phyloP scores from a whole-genome alignment of 1,140 invertebrate genomes.

The Bicyclus anynana region DNA sequence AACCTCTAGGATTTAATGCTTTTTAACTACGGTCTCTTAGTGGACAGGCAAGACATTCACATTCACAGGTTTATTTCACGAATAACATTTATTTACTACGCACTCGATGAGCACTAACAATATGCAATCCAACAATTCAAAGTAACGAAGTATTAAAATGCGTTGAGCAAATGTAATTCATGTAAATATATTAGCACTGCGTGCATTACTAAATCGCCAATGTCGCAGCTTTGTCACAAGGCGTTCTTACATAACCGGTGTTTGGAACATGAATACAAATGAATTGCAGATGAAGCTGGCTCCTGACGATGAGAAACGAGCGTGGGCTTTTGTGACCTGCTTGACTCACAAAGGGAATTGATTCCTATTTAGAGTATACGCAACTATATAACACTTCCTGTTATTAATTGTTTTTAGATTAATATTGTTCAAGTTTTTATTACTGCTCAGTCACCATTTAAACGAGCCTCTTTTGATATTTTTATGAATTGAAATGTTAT shows the following conservation, averaged over 20 bases:
- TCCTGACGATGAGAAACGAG: slow-evolving; percentile 21
- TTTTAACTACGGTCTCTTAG: too few relatives aligned
- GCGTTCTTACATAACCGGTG: slow-evolving; percentile 44
- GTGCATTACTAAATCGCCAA: slow-evolving; percentile 41
- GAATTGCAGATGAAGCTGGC: slow-evolving; percentile 30
- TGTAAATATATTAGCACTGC: slow-evolving; percentile 26
- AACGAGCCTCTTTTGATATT: too few relatives aligned
- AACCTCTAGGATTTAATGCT: not conserved
- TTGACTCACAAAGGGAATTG: slow-evolving; percentile 9
- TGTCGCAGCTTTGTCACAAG: slow-evolving; percentile 44
- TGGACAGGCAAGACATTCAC: too few relatives aligned
- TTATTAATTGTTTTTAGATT: too few relatives aligned
- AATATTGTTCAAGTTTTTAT: too few relatives aligned
- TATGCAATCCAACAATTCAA: not conserved
- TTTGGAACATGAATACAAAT: slow-evolving; percentile 52
- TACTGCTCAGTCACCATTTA: too few relatives aligned
- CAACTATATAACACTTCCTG: too few relatives aligned
- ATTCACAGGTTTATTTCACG: too few relatives aligned
- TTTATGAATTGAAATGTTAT: too few relatives aligned
- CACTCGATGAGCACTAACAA: too few relatives aligned
- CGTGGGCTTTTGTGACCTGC: slow-evolving; percentile 17
- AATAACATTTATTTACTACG: too few relatives aligned
- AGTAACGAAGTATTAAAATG: not conserved
- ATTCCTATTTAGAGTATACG: slow-evolving; percentile 6
- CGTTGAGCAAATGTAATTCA: slow-evolving; percentile 3